Base-by-base conservation (phyloP, 2,797 vertebrate species). In the Ctenopoma kingsleyae region DNA sequence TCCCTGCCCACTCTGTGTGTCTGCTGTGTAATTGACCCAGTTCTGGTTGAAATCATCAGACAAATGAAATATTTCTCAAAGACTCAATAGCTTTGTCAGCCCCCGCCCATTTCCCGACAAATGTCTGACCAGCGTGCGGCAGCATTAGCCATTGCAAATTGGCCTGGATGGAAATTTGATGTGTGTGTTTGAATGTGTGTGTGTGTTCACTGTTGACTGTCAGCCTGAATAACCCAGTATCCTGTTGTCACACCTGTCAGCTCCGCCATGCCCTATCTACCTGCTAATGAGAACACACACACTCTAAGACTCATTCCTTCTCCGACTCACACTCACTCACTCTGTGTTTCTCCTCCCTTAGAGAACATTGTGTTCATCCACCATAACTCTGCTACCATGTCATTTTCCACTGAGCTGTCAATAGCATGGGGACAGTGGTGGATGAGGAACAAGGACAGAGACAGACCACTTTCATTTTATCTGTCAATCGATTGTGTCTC, bases 381-480 rank as follows among this genome's bases (percentile, higher is more conserved):
- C 43, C 57, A 49, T 58, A 60, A 48, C 11, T 67, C 73, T 20
- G 19, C 56, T 22, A 11, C 66, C 35, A 36, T 62, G 48, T 79
- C 51, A 44, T 50, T 78, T 41, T 64, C 62, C 52, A 41, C 74
- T 63, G 47, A 51, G 25, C 67, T 73, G 74, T 76, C 73, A 71
- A 54, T 47, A 59, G 20, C 38, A 46, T 47, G 15, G n/a, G 62
- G 69, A 70, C 50, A 19, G 27, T 20, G 55, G 10, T 61, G 57
- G 49, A 70, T 61, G 68, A 71, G 54, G 67, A 74, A 41, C 50
- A 61, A 56, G 46, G 54, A 43, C 16, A 68, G 60, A 47, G 58
- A 71, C 40, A 46, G 71, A 59, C 55, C 66, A 63, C 68, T 77
- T 68, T 73, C 52, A 57, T 85, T 87, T 75, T 22, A 78, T 77